phyloP scores from a whole-genome alignment of 2,113 vertebrate species.

The Pithys albifrons region DNA sequence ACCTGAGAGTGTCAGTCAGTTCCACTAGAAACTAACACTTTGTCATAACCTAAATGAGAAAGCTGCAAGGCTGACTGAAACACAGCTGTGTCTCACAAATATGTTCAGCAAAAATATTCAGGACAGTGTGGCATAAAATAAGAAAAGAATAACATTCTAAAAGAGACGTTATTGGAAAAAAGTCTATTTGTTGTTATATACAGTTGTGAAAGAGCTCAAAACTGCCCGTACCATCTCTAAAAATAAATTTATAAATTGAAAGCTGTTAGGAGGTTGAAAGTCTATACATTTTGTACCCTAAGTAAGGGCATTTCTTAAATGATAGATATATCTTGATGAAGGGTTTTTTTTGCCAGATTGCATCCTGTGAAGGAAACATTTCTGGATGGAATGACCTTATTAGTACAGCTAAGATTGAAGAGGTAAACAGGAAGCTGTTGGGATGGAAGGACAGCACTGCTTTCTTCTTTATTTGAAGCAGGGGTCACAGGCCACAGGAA shows the following conservation, averaged over 20 bases:
- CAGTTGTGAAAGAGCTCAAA: background rate
- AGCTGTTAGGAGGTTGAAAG: background rate
- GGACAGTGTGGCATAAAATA: background rate
- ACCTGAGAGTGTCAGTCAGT: background rate
- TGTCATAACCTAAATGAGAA: background rate
- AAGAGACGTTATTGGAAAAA: background rate
- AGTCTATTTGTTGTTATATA: background rate
- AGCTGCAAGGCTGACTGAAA: background rate
- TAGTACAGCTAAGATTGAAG: background rate
- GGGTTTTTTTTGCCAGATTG: background rate
- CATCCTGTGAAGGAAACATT: background rate
- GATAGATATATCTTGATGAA: background rate
- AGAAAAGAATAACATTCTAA: background rate
- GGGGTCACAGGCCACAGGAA: background rate
- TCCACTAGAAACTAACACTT: background rate
- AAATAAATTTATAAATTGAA: background rate
- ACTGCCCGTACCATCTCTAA: background rate
- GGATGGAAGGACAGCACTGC: background rate
- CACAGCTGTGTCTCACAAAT: background rate
- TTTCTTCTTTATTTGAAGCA: background rate
- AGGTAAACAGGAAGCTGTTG: background rate
- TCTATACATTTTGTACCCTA: background rate
- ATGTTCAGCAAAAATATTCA: background rate
- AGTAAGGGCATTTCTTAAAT: background rate
- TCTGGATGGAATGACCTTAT: background rate